Conservation (phyloP, 2,888 invertebrate species). For the Nowickia ferox region DNA sequence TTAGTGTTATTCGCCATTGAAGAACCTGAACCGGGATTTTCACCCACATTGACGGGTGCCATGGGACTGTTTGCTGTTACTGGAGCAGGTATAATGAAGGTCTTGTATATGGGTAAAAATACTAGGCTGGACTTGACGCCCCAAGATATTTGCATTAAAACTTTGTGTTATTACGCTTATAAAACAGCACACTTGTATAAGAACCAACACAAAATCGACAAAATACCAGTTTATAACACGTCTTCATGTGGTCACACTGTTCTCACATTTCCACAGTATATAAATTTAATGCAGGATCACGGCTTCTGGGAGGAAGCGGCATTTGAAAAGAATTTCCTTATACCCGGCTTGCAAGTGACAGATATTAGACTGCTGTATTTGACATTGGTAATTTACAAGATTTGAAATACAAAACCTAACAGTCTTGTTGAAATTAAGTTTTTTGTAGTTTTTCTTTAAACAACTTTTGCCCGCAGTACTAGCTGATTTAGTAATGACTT, state of each 20-base stretch:
- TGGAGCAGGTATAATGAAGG: constrained; percentile 77
- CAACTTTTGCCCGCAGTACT: constrained; percentile 77
- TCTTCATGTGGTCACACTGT: constrained; percentile 74
- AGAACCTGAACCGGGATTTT: constrained; percentile 78
- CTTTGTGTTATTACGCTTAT: constrained; percentile 36
- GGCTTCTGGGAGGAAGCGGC: constrained; percentile 73
- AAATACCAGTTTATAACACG: constrained; percentile 73
- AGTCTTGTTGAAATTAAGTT: not conserved
- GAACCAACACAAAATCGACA: constrained; percentile 25
- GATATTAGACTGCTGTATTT: constrained; percentile 72
- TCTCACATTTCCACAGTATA: constrained; percentile 73
- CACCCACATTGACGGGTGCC: constrained; percentile 77
- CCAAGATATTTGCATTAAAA: constrained; percentile 75
- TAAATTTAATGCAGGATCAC: constrained; percentile 70
- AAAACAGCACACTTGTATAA: constrained; percentile 41
- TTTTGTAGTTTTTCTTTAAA: constrained; percentile 73
- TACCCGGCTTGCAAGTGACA: constrained; percentile 76
- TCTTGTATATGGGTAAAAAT: constrained; percentile 71
- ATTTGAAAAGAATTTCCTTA: constrained; percentile 73
- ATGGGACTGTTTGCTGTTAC: constrained; percentile 77
- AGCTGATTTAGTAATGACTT: constrained; percentile 73
- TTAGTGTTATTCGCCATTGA: constrained; percentile 75
- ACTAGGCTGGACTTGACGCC: constrained; percentile 76
- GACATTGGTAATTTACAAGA: constrained; percentile 57
- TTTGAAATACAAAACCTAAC: not conserved